Evolutionary conservation across 2,797 vertebrate genomes (phyloP).

Genomic region (Sphaeramia orbicularis): DNA sequence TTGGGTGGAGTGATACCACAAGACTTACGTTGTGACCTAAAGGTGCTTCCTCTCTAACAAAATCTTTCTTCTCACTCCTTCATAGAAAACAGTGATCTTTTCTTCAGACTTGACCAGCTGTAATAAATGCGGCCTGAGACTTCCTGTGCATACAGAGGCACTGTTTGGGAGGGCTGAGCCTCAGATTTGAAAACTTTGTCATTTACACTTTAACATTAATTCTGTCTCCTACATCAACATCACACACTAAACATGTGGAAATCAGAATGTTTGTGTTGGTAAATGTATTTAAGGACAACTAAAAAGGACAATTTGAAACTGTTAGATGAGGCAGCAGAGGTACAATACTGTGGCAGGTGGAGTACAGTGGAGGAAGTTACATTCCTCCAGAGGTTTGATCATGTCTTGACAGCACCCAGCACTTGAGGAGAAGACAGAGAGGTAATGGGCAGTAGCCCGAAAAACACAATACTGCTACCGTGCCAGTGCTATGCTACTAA

Average conservation of each 20-base stretch:
- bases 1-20: constrained; percentile 43
- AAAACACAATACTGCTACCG: constrained; percentile 15
- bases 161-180: no score
- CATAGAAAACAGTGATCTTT: no score
- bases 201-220: no score
- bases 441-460: constrained; percentile 36
- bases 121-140: neutral
- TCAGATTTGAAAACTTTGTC: no score
- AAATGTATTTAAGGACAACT: constrained; percentile 11
- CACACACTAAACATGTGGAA: neutral
- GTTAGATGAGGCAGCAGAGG: constrained; percentile 40
- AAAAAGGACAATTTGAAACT: constrained; percentile 16
- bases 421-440: constrained; percentile 25
- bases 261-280: neutral
- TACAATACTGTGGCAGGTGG: constrained; percentile 44
- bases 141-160: no score
- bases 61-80: neutral
- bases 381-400: constrained; percentile 74
- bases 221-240: no score
- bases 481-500: constrained; percentile 36
- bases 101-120: neutral
- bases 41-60: constrained; percentile 12
- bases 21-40: constrained; percentile 15
- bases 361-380: constrained; percentile 43
- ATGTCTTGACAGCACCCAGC: constrained; percentile 76